Conservation (phyloP, 1,140 invertebrate genomes). For the Nasonia longicornis region DNA sequence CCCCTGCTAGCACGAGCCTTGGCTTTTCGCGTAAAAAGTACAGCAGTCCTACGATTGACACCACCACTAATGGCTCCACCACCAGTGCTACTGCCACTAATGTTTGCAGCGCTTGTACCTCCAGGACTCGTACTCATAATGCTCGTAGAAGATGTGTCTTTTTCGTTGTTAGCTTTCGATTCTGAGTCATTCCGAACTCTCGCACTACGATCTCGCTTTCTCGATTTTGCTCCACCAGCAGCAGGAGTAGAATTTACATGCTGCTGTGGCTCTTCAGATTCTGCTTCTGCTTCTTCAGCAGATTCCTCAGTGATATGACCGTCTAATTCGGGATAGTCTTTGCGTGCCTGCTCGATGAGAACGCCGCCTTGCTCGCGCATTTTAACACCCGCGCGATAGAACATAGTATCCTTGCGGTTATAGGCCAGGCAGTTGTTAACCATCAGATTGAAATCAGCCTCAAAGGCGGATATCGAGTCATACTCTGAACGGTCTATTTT, state of each 20-base stretch:
- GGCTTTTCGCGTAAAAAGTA: slow-evolving; percentile 84
- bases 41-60: slow-evolving; percentile 86
- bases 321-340: slow-evolving; percentile 77
- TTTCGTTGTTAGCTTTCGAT: slow-evolving; percentile 25
- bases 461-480: slow-evolving; percentile 81
- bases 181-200: slow-evolving; percentile 41
- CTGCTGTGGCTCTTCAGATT: slow-evolving; percentile 47
- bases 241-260: slow-evolving; percentile 53
- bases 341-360: slow-evolving; percentile 82
- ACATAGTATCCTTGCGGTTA: slow-evolving; percentile 93
- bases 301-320: slow-evolving; percentile 44
- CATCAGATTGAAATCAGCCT: slow-evolving; percentile 93
- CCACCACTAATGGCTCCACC: slow-evolving; percentile 53
- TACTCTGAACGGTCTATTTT: slow-evolving; percentile 86
- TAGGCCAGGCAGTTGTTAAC: slow-evolving; percentile 95
- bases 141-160: slow-evolving; percentile 18
- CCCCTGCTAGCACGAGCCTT: slow-evolving; percentile 69
- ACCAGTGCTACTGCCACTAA: neutral
- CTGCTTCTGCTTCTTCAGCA: slow-evolving; percentile 31
- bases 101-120: neutral
- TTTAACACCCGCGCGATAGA: slow-evolving; percentile 85
- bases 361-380: slow-evolving; percentile 87
- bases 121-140: slow-evolving; percentile 11
- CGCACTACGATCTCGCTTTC: slow-evolving; percentile 29
- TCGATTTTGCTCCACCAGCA: neutral